Evolutionary conservation across 2,113 vertebrate genomes (phyloP).

Genomic region (Apteryx mantelli): DNA sequence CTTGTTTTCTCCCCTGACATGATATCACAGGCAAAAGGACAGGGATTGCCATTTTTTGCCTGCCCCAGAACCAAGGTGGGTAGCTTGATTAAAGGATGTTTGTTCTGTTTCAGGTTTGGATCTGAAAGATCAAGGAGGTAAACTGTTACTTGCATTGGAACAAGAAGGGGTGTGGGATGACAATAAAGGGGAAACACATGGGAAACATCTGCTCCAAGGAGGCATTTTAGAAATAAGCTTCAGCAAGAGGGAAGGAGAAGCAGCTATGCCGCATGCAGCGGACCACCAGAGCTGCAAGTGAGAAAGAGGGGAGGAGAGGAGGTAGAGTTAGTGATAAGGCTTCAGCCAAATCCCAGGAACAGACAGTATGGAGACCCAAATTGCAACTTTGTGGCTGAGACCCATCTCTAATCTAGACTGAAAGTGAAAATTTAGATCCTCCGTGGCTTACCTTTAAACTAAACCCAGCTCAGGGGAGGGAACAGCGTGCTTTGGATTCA

Average conservation of each 20-base stretch:
- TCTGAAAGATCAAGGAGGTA: background rate
- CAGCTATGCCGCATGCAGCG: background rate
- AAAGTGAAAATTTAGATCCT: background rate
- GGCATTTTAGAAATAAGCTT: conserved; percentile 14
- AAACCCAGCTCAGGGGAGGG: background rate
- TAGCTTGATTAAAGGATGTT: background rate
- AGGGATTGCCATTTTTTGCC: background rate
- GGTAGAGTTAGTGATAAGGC: background rate
- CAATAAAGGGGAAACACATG: conserved; percentile 1
- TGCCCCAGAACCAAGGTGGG: background rate
- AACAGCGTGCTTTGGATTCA: background rate
- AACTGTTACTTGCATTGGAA: background rate
- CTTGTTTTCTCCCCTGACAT: background rate
- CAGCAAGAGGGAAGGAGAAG: background rate
- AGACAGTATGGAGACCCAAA: background rate
- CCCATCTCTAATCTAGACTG: background rate
- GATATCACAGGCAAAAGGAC: background rate
- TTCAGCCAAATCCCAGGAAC: background rate
- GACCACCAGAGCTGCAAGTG: background rate
- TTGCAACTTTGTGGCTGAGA: background rate
- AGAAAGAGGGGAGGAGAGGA: background rate
- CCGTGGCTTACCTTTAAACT: background rate
- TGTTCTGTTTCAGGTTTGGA: background rate
- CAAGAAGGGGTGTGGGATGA: background rate
- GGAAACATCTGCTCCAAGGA: conserved; percentile 32